phyloP scores from a whole-genome alignment of 2,888 invertebrate genomes.

The Clostera curtula region DNA sequence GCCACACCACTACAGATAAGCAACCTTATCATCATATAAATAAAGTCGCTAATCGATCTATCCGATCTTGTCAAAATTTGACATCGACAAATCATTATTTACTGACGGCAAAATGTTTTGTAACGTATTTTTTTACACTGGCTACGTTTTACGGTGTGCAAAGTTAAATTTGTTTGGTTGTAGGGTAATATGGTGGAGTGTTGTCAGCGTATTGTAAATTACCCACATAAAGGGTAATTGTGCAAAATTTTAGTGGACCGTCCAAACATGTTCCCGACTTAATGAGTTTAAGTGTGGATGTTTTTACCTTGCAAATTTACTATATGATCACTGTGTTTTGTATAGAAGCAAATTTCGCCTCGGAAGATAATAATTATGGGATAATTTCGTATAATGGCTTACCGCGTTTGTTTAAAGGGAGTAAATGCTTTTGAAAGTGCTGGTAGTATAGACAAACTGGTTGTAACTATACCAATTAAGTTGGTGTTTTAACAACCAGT shows the following conservation, averaged over 20 bases:
- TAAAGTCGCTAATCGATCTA: constrained; percentile 28
- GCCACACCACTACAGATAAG: constrained; percentile 13
- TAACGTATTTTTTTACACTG: constrained; percentile 8
- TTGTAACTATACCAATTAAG: no score
- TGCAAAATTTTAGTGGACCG: constrained; percentile 45
- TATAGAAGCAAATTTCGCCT: constrained; percentile 15
- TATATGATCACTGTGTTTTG: constrained; percentile 23
- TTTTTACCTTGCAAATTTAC: constrained; percentile 16
- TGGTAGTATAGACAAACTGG: no score
- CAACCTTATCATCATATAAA: constrained; percentile 21
- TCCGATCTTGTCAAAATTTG: constrained; percentile 21
- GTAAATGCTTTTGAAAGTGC: no score
- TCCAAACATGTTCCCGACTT: constrained; percentile 47
- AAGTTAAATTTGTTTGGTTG: constrained; percentile 14
- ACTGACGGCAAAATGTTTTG: constrained; percentile 15
- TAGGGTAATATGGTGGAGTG: constrained; percentile 47
- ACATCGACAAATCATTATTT: constrained; percentile 17
- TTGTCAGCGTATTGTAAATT: constrained; percentile 62
- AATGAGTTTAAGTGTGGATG: constrained; percentile 33
- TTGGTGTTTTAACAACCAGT: no score
- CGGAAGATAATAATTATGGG: no score
- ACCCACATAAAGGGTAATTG: constrained; percentile 61
- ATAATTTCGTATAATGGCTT: no score
- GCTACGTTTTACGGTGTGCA: constrained; percentile 11
- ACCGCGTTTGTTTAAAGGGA: no score